Base-by-base conservation (phyloP, 2,797 vertebrate species). In the Crocidura indochinensis region DNA sequence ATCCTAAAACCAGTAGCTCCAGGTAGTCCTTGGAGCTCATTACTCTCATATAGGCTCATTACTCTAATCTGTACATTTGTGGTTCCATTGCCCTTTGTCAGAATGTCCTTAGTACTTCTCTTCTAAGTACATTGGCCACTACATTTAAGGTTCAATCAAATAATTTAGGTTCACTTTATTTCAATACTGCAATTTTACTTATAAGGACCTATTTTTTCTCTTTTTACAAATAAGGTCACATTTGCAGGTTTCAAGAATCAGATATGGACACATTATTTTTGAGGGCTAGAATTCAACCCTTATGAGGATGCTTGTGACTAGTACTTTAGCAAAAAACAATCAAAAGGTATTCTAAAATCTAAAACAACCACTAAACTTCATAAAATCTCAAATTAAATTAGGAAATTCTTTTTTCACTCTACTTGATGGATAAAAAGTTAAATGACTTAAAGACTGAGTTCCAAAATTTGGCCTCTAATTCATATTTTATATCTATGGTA, bases 211-310 rank as follows among this genome's bases (percentile, higher is more conserved):
- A 17, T 31, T 68, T 76, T 79, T 14, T 38, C 3, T 6, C 31
- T 31, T 31, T 68, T 76, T 79, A 12, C 46, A 73, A 15, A 29
- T 38, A 22, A 64, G 29, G 1, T 47, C 65, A 29, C 10, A 19
- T 31, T 65, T 7, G 26, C 14, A 64, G 31, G 7, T 38, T 62
- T 67, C 10, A 29, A 27, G 46, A 88, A 26, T 60, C 17, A 27
- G 10, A 0, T 1, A 11, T 0, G 9, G 53, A 17, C 2, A 1
- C 8, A 2, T 12, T 4, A 10, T 4, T 29, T 2, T 1, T 31
- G 26, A 6, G 51, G 20, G 6, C 2, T 5, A 46, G 27, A 47
- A 1, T 75, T 86, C 38, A 74, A 29, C 7, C 8, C 67, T 20
- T 10, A 7, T 7, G 19, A 60, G 56, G 15, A 60, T 14, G 12